Conservation (phyloP, 2,888 invertebrate genomes). For the Autographa gamma region DNA sequence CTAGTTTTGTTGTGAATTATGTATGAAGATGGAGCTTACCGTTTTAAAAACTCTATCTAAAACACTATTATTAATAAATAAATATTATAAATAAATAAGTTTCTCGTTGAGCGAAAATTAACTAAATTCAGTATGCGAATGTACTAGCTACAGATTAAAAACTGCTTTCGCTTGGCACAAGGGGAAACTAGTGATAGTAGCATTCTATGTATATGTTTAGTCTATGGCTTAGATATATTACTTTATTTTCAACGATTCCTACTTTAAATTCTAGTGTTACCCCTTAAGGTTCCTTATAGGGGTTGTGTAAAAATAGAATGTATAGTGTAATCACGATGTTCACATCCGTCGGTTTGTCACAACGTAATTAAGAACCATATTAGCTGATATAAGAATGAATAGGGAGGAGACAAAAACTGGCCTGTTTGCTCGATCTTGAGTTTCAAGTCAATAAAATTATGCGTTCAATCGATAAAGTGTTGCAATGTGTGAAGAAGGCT, state of each 20-base stretch:
- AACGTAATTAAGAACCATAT: conserved; percentile 44
- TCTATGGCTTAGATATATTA: conserved; percentile 19
- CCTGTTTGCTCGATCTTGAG: not conserved
- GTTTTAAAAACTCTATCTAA: too few relatives aligned
- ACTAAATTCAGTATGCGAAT: too few relatives aligned
- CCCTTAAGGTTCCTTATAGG: conserved; percentile 48
- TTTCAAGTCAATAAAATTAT: conserved; percentile 23
- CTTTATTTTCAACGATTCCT: conserved; percentile 32
- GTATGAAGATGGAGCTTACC: too few relatives aligned
- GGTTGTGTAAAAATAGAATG: conserved; percentile 49
- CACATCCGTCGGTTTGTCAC: conserved; percentile 30
- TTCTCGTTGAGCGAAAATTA: too few relatives aligned
- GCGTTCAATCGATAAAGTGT: not conserved
- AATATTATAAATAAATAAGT: too few relatives aligned
- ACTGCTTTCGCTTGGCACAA: too few relatives aligned
- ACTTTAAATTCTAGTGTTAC: conserved; percentile 40
- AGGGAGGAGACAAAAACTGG: conserved; percentile 42
- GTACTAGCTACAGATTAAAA: too few relatives aligned
- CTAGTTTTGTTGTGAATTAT: too few relatives aligned
- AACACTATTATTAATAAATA: too few relatives aligned
- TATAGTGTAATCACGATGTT: conserved; percentile 30
- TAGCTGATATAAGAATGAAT: conserved; percentile 36
- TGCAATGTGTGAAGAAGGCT: conserved; percentile 17
- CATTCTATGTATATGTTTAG: too few relatives aligned
- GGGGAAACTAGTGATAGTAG: too few relatives aligned